phyloP scores from a whole-genome alignment of 2,797 vertebrate genomes.

The Ispidina lecontei region DNA sequence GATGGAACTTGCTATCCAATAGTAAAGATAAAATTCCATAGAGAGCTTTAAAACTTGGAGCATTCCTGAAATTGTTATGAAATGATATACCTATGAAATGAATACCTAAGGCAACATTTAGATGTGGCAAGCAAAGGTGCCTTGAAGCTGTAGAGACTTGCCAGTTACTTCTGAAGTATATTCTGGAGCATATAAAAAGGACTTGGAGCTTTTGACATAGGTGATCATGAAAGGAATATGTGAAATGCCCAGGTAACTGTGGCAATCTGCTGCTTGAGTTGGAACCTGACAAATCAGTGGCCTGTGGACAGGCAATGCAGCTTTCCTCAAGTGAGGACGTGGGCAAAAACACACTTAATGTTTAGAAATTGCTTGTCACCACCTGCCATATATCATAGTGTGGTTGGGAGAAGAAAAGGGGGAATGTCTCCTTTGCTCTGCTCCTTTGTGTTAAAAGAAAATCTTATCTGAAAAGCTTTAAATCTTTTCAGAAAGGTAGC shows the following conservation, averaged over 20 bases:
- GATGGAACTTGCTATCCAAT: neutral
- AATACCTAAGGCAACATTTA: slow-evolving; percentile 13
- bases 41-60: neutral
- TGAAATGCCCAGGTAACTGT: neutral
- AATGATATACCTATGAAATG: neutral
- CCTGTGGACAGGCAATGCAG: neutral
- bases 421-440: neutral
- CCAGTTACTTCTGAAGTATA: neutral
- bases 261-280: slow-evolving; percentile 44
- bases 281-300: slow-evolving; percentile 37
- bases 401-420: neutral
- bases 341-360: neutral
- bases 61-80: slow-evolving; percentile 48
- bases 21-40: slow-evolving; percentile 28
- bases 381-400: neutral
- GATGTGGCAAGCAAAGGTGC: slow-evolving; percentile 44
- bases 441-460: neutral
- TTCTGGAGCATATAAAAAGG: neutral
- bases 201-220: neutral
- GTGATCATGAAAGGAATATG: neutral
- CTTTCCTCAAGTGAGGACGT: neutral
- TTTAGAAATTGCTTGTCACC: slow-evolving; percentile 11
- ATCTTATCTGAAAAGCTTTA: slow-evolving; percentile 35
- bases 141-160: slow-evolving; percentile 3
- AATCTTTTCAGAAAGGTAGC: neutral